Evolutionary conservation across 2,113 vertebrate species (phyloP).

Genomic region (Toxotes chatareus): DNA sequence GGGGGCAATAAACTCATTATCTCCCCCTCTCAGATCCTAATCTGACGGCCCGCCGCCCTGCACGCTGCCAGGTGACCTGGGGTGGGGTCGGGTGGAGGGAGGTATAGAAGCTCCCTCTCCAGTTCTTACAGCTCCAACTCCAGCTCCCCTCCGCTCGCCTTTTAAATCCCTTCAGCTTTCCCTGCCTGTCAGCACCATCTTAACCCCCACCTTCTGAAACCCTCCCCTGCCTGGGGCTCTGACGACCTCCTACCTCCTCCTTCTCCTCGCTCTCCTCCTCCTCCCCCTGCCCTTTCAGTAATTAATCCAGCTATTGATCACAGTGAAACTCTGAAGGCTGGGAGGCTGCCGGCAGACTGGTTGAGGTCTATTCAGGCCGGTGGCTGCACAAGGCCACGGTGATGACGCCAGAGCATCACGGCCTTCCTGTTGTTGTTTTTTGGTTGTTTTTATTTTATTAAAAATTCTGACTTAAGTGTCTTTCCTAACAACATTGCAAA

Average conservation of each 20-base stretch:
- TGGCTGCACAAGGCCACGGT: constrained; percentile 32
- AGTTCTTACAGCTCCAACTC: constrained; percentile 62
- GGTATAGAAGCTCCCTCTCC: constrained; percentile 62
- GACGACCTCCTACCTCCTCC: constrained; percentile 61
- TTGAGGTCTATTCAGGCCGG: constrained; percentile 55
- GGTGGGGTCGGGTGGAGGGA: constrained; percentile 74
- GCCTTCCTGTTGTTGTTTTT: background rate
- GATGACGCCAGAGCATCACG: constrained; percentile 17
- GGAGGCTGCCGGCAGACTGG: constrained; percentile 67
- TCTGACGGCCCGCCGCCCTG: constrained; percentile 86
- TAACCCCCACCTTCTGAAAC: constrained; percentile 76
- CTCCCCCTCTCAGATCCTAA: constrained; percentile 88
- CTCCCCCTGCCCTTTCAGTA: constrained; percentile 74
- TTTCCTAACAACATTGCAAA: background rate
- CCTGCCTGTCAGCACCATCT: constrained; percentile 83
- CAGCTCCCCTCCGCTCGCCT: constrained; percentile 71
- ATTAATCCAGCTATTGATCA: constrained; percentile 88
- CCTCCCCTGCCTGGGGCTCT: constrained; percentile 80
- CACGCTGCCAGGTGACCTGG: constrained; percentile 86
- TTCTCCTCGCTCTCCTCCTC: constrained; percentile 40
- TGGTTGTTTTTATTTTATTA: background rate
- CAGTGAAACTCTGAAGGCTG: constrained; percentile 73
- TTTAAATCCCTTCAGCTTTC: constrained; percentile 85
- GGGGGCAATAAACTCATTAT: constrained; percentile 89
- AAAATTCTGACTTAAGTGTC: background rate